A percentile compares a stretch with the other conserved stretches of the same genome.
Evolutionary conservation across 1,140 invertebrate species (phyloP).

Genomic region (Mesaphorura yosii): DNA sequence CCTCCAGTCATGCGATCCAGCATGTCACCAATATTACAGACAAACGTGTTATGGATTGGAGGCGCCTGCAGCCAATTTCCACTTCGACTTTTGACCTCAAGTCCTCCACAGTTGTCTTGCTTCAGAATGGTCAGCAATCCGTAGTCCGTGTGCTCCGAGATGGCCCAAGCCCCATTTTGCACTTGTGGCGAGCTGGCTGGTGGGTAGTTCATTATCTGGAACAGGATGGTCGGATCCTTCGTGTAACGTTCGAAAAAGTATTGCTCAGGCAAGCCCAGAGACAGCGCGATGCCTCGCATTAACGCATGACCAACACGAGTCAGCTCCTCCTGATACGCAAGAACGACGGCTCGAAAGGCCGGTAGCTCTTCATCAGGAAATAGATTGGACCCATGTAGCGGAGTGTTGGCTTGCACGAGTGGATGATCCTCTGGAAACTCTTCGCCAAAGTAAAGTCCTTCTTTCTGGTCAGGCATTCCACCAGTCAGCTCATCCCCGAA

Average conservation of each 20-base stretch:
- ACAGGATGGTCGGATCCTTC: conserved; percentile 17
- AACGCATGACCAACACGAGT: conserved; percentile 10
- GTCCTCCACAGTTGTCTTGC: conserved; percentile 15
- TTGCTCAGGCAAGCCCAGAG: conserved; percentile 15
- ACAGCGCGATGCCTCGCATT: conserved; percentile 15
- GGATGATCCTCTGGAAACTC: conserved; percentile 16
- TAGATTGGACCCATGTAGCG: conserved; percentile 21
- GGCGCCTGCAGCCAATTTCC: conserved; percentile 17
- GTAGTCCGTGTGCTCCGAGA: conserved; percentile 21
- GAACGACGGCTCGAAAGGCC: neutral
- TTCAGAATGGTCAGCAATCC: conserved; percentile 22
- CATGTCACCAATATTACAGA: conserved; percentile 25
- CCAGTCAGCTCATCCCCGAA: conserved; percentile 21
- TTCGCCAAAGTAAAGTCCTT: conserved; percentile 24
- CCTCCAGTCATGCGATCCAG: conserved; percentile 19
- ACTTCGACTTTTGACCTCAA: conserved; percentile 11
- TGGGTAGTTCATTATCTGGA: neutral
- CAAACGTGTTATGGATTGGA: conserved; percentile 16
- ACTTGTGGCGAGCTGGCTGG: too few species aligned
- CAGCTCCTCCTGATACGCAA: conserved; percentile 11
- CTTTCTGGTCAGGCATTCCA: conserved; percentile 18
- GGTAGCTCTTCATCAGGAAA: conserved; percentile 18
- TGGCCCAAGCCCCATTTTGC: conserved; percentile 2
- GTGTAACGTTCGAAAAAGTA: conserved; percentile 6
- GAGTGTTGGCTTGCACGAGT: conserved; percentile 6